These are phyloP conservation scores for Suillia variegata DNA, from an alignment of 2,888 invertebrate species.

Conservation along the genomic window DNA sequence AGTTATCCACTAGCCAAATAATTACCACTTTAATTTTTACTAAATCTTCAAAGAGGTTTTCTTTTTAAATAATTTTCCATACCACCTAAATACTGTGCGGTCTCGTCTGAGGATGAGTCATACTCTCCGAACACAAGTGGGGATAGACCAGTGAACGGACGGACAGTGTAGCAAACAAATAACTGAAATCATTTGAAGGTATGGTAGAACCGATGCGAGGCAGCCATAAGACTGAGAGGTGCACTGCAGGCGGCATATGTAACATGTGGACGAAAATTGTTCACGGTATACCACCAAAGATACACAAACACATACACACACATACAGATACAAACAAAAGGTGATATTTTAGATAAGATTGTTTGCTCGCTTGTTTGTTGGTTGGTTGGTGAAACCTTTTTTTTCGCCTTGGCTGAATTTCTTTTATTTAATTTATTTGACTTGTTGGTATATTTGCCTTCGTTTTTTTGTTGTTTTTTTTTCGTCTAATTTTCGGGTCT, in stretches of 20 bases:
- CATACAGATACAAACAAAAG: slow-evolving; percentile 19
- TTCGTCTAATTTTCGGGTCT: slow-evolving; percentile 37
- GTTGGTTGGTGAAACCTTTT: background rate
- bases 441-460: slow-evolving; percentile 20
- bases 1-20: too few relatives aligned
- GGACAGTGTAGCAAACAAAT: background rate
- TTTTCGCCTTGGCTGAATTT: background rate
- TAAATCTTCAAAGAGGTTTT: too few relatives aligned
- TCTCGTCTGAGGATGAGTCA: background rate
- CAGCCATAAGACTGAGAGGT: background rate
- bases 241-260: slow-evolving; percentile 9
- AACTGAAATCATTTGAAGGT: background rate
- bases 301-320: slow-evolving; percentile 35
- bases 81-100: background rate
- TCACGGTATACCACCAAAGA: slow-evolving; percentile 29
- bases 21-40: too few relatives aligned
- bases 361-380: slow-evolving; percentile 26
- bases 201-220: too few relatives aligned
- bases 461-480: slow-evolving; percentile 37
- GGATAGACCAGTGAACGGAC: background rate
- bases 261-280: slow-evolving; percentile 47
- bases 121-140: background rate
- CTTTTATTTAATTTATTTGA: slow-evolving; percentile 50
- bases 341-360: slow-evolving; percentile 45
- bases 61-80: too few relatives aligned